A percentile compares a stretch with the other conserved stretches of the same genome.
Evolutionary conservation across 2,888 invertebrate species (phyloP).

Genomic region (Hydroisotoma schaefferi): DNA sequence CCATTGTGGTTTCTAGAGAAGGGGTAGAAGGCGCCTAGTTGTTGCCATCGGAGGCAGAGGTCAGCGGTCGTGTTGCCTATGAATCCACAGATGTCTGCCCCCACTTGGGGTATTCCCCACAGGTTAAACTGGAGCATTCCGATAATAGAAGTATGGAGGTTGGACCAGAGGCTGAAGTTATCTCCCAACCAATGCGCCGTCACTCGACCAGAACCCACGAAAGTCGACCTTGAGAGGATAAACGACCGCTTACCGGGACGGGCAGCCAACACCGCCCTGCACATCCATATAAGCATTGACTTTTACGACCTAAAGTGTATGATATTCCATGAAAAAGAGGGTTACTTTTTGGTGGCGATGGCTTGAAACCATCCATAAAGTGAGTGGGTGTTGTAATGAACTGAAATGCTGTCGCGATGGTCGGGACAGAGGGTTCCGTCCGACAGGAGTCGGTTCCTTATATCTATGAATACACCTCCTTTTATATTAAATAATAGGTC

Average conservation of each 20-base stretch:
- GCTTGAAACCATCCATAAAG: constrained; percentile 49
- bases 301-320: neutral
- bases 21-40: constrained; percentile 55
- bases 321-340: neutral
- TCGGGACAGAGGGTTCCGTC: constrained; percentile 17
- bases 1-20: constrained; percentile 52
- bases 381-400: constrained; percentile 50
- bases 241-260: constrained; percentile 61
- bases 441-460: constrained; percentile 1
- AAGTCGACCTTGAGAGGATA: constrained; percentile 73
- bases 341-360: constrained; percentile 36
- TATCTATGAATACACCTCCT: neutral
- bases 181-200: constrained; percentile 51
- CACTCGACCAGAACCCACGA: constrained; percentile 68
- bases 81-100: constrained; percentile 50
- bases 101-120: constrained; percentile 48
- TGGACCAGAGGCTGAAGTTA: constrained; percentile 48
- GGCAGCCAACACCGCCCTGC: neutral
- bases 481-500: neutral
- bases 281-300: neutral
- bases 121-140: constrained; percentile 53
- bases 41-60: constrained; percentile 55
- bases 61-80: constrained; percentile 50
- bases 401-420: constrained; percentile 14
- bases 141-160: constrained; percentile 34